phyloP scores from a whole-genome alignment of 2,797 vertebrate genomes.

The Phalanger gymnotis region DNA sequence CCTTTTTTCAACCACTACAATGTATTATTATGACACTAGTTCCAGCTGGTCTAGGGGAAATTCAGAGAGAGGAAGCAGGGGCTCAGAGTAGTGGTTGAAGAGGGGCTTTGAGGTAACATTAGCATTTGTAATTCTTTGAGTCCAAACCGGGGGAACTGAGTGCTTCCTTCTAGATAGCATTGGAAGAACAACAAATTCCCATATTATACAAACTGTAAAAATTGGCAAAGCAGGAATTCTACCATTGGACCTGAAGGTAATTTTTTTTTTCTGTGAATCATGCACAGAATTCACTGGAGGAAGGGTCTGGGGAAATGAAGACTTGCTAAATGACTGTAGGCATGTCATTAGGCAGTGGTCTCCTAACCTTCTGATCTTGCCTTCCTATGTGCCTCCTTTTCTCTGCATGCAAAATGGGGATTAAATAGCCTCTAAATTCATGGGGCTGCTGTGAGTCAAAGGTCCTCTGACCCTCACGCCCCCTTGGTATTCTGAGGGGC shows the following conservation, averaged over 20 bases:
- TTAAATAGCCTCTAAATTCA: background rate
- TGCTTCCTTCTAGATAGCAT: background rate
- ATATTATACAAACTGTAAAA: background rate
- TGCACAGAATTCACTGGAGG: background rate
- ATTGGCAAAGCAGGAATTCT: background rate
- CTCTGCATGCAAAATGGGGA: conserved; percentile 4
- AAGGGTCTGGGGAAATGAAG: background rate
- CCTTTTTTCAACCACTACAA: background rate
- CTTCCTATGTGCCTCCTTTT: background rate
- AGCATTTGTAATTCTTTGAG: background rate
- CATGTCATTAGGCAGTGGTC: background rate
- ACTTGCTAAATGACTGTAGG: background rate
- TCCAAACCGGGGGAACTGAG: background rate
- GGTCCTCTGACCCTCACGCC: background rate
- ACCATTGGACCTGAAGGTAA: too few relatives aligned
- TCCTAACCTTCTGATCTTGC: background rate
- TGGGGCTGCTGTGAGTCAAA: background rate
- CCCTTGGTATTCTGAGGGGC: background rate
- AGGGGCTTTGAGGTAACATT: background rate
- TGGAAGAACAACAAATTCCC: background rate
- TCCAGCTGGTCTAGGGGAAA: background rate
- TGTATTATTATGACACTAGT: background rate
- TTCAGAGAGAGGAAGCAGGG: background rate
- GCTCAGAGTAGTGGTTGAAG: background rate
- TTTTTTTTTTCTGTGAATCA: background rate